Evolutionary conservation across 2,113 vertebrate species (phyloP).

Genomic region (Irena cyanogastra): DNA sequence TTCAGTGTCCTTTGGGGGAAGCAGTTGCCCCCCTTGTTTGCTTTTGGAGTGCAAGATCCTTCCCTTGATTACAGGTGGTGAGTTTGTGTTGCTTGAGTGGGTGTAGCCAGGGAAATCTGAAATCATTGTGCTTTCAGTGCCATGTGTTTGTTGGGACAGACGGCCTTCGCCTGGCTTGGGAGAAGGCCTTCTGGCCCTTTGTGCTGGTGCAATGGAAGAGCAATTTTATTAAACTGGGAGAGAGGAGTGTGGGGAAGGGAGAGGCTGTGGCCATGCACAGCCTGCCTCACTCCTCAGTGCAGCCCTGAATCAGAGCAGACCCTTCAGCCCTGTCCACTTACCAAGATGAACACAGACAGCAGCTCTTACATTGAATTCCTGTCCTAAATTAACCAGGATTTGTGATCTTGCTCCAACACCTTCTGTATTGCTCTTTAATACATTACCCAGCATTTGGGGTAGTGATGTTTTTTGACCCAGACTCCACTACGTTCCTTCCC

Average conservation of each 20-base stretch:
- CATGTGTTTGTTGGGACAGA: not conserved
- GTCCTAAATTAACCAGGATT: not conserved
- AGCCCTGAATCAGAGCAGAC: not conserved
- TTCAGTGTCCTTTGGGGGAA: not conserved
- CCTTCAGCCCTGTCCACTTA: not conserved
- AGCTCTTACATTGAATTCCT: not conserved
- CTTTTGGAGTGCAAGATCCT: not conserved
- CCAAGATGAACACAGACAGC: rapidly evolving
- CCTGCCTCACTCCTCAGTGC: rapidly evolving
- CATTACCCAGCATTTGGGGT: not conserved
- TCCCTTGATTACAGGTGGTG: rapidly evolving
- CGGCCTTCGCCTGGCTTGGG: not conserved
- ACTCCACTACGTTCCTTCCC: rapidly evolving
- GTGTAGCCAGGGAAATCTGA: not conserved
- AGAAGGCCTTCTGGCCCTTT: not conserved
- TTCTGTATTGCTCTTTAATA: not conserved
- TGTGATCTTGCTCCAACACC: not conserved
- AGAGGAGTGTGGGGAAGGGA: not conserved
- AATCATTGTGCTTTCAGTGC: not conserved
- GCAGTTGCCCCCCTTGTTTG: not conserved
- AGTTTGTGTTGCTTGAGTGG: not conserved
- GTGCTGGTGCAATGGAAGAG: not conserved
- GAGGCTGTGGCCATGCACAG: rapidly evolving
- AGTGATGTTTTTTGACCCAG: not conserved
- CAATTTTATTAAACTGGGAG: not conserved